A percentile compares a stretch with the other conserved stretches of the same genome.
Evolutionary conservation across 2,888 invertebrate species (phyloP).

Genomic region (Onthophagus sagittarius): DNA sequence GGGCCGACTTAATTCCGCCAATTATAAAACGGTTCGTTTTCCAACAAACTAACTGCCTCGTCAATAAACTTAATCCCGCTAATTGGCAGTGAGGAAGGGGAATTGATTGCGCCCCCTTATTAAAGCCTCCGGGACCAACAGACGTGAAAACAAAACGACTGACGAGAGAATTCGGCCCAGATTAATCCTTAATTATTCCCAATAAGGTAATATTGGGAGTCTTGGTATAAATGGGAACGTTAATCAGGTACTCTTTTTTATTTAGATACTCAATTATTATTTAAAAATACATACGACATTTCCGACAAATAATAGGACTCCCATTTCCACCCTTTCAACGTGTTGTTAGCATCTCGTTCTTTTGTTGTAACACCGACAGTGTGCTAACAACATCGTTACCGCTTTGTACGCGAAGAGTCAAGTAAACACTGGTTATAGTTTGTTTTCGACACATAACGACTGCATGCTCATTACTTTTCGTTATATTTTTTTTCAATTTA

Average conservation of each 20-base stretch:
- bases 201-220: neutral
- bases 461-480: too few relatives aligned
- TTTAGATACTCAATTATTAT: neutral
- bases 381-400: neutral
- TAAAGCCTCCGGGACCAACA: neutral
- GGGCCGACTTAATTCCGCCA: conserved; percentile 18
- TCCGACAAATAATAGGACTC: neutral
- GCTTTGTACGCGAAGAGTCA: neutral
- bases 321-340: neutral
- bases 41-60: conserved; percentile 17
- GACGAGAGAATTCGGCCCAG: neutral
- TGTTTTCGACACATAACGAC: neutral
- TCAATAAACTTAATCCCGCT: conserved; percentile 23
- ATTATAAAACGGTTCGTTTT: conserved; percentile 20
- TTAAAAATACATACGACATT: neutral
- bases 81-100: conserved; percentile 16
- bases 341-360: neutral
- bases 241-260: neutral
- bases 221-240: neutral
- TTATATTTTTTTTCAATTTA: neutral
- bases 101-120: conserved; percentile 4
- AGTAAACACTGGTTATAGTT: neutral
- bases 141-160: neutral
- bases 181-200: neutral
- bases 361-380: neutral